Base-by-base conservation (phyloP, 2,113 vertebrate species). In the Porphyrio hochstetteri region DNA sequence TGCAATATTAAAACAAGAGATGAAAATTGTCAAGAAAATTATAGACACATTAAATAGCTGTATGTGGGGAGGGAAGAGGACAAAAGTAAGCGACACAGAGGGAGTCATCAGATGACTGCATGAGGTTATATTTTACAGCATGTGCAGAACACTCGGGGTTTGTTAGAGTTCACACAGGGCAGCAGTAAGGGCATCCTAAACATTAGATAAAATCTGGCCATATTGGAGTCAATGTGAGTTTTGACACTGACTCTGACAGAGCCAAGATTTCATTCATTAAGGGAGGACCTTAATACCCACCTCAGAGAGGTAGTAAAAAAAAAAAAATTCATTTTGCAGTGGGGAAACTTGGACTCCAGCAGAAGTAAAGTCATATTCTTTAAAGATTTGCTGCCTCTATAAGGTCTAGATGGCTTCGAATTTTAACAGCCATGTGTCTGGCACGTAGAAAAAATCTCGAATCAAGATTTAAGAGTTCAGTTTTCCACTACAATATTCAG, bases 1-100 rank as follows among this genome's bases (percentile, higher is more conserved):
- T 95, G 76, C 53, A 94, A 95, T 95, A 91, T 82, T 94, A 86
- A 93, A 94, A 95, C 63, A 90, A 90, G 53, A 38, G 29, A 93
- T 84, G 88, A 91, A 95, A 93, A 91, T 95, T 42, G 88, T 95
- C 55, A 86, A 57, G 53, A 75, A 93, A 92, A 93, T 89, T 89
- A 79, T 13, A 78, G 38, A 70, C 60, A 59, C 44, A 87, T 91
- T 91, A 95, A 77, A 94, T 79, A 11, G 52, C 64, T 78, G 8
- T 68, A 23, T 67, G n/a, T 60, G 68, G 60, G 31, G 81, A 68
- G 40, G 50, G 40, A 94, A 92, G 35, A n/a, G 20, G 38, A 42
- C n/a, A 87, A 83, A 96, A 88, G 12, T 65, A 70, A 93, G 42
- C 28, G 84, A 69, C 74, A 83, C 40, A 53, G 40, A 74, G 57